Evolutionary conservation across 2,797 vertebrate genomes (phyloP).

Genomic region (Morus bassanus): DNA sequence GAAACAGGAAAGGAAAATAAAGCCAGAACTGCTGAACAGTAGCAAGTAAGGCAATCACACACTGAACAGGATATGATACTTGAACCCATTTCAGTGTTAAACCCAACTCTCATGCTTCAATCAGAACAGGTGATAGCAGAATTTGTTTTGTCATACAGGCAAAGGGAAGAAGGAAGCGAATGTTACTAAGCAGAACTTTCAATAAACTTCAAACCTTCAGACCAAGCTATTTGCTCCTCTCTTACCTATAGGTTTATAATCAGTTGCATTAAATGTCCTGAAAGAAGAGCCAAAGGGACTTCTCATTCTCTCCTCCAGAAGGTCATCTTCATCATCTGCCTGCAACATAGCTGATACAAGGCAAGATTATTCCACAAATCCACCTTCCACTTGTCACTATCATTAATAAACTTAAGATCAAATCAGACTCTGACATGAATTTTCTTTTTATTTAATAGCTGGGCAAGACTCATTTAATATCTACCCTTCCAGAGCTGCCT

Average conservation of each 20-base stretch:
- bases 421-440: neutral
- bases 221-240: neutral
- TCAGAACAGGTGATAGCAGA: neutral
- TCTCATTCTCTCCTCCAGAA: slow-evolving; percentile 98
- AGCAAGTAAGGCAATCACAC: neutral
- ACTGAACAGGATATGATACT: neutral
- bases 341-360: slow-evolving; percentile 90
- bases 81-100: neutral
- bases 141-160: neutral
- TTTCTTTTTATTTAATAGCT: neutral
- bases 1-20: neutral
- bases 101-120: neutral
- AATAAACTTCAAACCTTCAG: neutral
- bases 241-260: slow-evolving; percentile 97
- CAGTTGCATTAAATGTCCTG: slow-evolving; percentile 97
- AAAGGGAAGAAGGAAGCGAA: neutral
- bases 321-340: slow-evolving; percentile 96
- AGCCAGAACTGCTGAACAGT: neutral
- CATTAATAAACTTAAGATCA: neutral
- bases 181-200: neutral
- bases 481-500: neutral
- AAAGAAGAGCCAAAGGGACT: slow-evolving; percentile 98
- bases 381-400: neutral
- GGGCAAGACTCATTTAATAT: neutral
- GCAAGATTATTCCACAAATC: slow-evolving; percentile 4